phyloP scores from a whole-genome alignment of 1,140 invertebrate species.

The Meloidogyne floridensis region DNA sequence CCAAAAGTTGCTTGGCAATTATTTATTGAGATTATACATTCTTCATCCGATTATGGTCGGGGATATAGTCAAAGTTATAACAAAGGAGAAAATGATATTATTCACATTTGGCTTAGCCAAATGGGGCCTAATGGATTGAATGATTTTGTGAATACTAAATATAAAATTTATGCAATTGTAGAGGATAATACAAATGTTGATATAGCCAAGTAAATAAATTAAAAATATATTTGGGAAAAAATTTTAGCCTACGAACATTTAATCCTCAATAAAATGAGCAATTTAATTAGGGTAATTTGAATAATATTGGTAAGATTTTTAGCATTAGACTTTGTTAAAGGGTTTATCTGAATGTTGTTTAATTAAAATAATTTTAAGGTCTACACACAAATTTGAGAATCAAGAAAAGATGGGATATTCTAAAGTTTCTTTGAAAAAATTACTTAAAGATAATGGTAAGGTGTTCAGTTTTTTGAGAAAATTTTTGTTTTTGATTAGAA shows the following conservation, averaged over 20 bases:
- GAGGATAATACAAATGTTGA: background rate
- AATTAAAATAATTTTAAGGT: background rate
- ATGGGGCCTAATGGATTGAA: background rate
- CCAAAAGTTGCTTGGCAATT: constrained; percentile 5
- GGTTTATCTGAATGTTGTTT: background rate
- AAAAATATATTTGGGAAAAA: background rate
- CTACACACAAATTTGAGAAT: background rate
- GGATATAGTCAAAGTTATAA: background rate
- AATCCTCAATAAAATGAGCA: too few species aligned
- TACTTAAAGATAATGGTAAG: background rate
- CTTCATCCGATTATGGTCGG: too few species aligned
- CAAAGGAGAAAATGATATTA: background rate
- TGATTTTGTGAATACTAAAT: background rate
- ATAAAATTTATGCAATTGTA: background rate
- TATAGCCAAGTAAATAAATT: background rate
- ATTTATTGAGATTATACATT: background rate
- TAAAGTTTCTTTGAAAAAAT: background rate
- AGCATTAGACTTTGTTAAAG: background rate
- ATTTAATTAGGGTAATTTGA: too few species aligned
- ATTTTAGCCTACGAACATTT: too few species aligned
- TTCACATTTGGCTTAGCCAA: background rate
- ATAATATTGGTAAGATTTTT: background rate
- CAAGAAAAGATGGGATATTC: background rate
- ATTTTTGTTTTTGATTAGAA: too few species aligned
- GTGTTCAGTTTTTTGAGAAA: too few species aligned